phyloP scores from a whole-genome alignment of 2,113 vertebrate genomes.

The Nesoenas mayeri region DNA sequence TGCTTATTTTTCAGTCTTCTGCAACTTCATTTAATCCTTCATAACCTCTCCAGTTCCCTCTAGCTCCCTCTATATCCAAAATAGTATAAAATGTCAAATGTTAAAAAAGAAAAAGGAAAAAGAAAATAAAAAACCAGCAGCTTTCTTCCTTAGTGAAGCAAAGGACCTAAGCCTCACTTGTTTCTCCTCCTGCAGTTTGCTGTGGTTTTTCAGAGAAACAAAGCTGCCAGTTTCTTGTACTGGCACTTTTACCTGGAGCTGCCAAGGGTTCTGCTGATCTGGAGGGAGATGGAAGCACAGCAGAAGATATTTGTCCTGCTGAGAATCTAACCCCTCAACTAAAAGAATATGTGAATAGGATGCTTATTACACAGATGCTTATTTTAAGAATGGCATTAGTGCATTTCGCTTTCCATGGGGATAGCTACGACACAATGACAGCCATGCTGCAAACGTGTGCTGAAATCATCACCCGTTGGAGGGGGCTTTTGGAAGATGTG shows the following conservation, averaged over 20 bases:
- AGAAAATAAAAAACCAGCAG: not conserved
- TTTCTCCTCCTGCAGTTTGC: not conserved
- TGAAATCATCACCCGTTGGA: not conserved
- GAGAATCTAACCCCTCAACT: not conserved
- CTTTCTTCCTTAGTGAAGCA: not conserved
- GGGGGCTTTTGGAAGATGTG: not conserved
- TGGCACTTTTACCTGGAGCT: not conserved
- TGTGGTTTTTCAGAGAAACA: not conserved
- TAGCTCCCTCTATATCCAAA: not conserved
- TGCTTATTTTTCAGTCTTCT: conserved; percentile 15
- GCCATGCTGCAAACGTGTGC: not conserved
- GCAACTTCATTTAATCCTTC: not conserved
- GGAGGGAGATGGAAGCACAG: not conserved
- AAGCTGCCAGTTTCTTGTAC: not conserved
- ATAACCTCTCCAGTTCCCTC: not conserved
- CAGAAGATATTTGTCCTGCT: not conserved
- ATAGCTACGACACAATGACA: not conserved
- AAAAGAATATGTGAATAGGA: not conserved
- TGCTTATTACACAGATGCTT: not conserved
- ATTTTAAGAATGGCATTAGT: not conserved
- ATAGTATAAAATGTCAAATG: not conserved
- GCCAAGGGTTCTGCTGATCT: not conserved
- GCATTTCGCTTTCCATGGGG: not conserved
- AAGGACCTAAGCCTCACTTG: not conserved
- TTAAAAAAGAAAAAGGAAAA: not conserved